A percentile compares a stretch with the other conserved stretches of the same genome.
Evolutionary conservation across 2,797 vertebrate genomes (phyloP).

Genomic region (Xiphorhynchus erythropygius): DNA sequence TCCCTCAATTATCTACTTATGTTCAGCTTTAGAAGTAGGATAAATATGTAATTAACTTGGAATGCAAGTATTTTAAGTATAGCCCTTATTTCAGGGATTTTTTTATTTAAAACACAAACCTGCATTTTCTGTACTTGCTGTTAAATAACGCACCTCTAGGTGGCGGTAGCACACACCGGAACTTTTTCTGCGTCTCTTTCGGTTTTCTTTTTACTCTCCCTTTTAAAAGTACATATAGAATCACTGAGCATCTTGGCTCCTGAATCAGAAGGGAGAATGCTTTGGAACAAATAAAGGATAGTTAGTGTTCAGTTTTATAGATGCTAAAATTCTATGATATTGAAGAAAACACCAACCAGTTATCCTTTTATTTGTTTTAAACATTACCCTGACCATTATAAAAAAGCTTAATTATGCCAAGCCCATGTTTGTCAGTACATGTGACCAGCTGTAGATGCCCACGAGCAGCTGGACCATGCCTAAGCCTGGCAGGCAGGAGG

Average conservation of each 20-base stretch:
- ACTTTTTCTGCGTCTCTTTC: neutral
- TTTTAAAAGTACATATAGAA: neutral
- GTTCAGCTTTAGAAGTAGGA: neutral
- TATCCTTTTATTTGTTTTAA: neutral
- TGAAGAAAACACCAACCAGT: neutral
- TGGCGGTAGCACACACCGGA: neutral
- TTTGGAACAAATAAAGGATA: neutral
- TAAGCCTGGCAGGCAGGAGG: fast-evolving
- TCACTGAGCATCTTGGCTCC: neutral
- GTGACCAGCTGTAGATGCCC: neutral
- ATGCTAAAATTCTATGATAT: neutral
- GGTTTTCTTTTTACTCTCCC: neutral
- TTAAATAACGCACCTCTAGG: neutral
- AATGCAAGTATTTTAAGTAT: neutral
- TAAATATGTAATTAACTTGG: neutral
- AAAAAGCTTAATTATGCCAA: neutral
- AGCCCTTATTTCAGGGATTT: neutral
- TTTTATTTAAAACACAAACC: neutral
- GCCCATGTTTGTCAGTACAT: fast-evolving
- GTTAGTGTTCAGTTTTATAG: neutral
- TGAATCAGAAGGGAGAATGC: neutral
- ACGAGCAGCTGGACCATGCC: fast-evolving
- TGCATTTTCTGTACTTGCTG: neutral
- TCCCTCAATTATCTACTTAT: neutral
- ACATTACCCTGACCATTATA: neutral